Evolutionary conservation across 2,113 vertebrate genomes (phyloP).

Genomic region (Polypterus senegalus): DNA sequence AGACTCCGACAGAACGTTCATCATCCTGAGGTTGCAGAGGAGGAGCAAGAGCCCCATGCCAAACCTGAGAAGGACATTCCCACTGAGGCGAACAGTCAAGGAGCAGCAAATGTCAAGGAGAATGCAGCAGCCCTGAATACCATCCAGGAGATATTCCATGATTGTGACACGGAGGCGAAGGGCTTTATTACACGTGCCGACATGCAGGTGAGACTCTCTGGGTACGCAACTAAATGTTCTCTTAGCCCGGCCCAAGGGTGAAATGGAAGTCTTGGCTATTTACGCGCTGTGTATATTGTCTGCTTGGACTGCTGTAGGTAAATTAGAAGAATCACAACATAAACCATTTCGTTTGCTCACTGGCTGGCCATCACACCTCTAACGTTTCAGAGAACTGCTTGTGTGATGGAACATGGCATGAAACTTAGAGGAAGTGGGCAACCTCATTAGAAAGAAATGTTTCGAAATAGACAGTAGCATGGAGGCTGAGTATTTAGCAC

Average conservation of each 20-base stretch:
- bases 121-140: constrained; percentile 15
- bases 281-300: too few species aligned
- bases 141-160: constrained; percentile 26
- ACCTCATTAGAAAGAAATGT: too few species aligned
- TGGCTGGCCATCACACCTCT: too few species aligned
- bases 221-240: background rate
- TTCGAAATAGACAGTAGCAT: too few species aligned
- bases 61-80: background rate
- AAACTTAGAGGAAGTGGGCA: background rate
- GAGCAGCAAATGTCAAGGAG: background rate
- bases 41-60: background rate
- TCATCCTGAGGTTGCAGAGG: background rate
- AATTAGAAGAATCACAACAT: too few species aligned
- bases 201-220: constrained; percentile 34
- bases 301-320: too few species aligned
- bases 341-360: too few species aligned
- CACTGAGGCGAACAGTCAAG: background rate
- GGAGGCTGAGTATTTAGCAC: too few species aligned
- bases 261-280: too few species aligned
- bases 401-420: background rate
- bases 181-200: constrained; percentile 36
- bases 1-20: background rate
- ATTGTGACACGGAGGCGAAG: constrained; percentile 11
- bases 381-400: too few species aligned
- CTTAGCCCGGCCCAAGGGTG: too few species aligned